phyloP scores from a whole-genome alignment of 2,888 invertebrate genomes.

The Plebejus argus region DNA sequence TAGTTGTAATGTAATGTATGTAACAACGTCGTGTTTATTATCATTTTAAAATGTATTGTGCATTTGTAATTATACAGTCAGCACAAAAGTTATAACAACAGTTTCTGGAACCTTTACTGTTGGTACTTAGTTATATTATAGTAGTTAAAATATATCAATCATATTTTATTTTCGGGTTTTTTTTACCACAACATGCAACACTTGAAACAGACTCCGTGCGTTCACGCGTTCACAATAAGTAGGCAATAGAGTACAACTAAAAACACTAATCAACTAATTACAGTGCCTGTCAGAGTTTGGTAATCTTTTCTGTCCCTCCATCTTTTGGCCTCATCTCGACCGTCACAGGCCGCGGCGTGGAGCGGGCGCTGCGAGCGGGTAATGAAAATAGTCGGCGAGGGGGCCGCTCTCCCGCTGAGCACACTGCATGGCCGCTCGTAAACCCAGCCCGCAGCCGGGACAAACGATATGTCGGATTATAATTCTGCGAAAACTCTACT shows the following conservation, averaged over 20 bases:
- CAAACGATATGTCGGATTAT: not conserved
- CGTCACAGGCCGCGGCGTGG: too few species aligned
- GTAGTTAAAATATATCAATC: too few species aligned
- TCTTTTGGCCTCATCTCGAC: not conserved
- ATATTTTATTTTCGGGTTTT: too few species aligned
- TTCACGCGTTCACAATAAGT: too few species aligned
- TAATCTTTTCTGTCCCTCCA: not conserved
- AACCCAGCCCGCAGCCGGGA: not conserved
- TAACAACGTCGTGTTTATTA: not conserved
- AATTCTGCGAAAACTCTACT: not conserved
- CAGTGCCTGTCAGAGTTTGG: not conserved
- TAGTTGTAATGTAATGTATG: not conserved
- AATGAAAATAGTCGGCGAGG: slow-evolving; percentile 78
- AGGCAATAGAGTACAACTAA: not conserved
- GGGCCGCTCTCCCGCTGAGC: slow-evolving; percentile 51
- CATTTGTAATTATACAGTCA: not conserved
- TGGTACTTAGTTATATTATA: too few species aligned
- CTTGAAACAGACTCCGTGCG: too few species aligned
- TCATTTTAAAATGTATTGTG: not conserved
- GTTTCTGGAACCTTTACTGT: not conserved
- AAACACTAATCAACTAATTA: too few species aligned
- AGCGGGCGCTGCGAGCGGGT: slow-evolving; percentile 56
- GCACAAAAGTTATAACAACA: not conserved
- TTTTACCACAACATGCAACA: too few species aligned
- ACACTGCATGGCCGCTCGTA: slow-evolving; percentile 33